Base-by-base conservation (phyloP, 2,113 vertebrate species). In the Merops nubicus region DNA sequence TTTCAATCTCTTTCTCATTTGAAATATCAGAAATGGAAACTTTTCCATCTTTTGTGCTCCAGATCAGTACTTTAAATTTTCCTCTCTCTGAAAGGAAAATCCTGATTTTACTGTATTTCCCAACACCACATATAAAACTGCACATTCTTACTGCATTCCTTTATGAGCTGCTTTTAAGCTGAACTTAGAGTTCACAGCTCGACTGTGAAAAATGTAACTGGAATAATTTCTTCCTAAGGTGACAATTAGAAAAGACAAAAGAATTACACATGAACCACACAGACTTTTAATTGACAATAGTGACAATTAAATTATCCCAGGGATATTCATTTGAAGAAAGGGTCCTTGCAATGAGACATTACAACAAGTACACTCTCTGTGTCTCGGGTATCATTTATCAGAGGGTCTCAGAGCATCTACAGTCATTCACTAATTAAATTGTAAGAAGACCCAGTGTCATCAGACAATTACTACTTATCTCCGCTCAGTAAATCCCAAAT, bases 401-500 rank as follows among this genome's bases (percentile, higher is more conserved):
- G 62, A 90, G 15, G 11, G 78, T 95, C 40, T 73, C 85, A 33
- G 36, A 34, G 57, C 40, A 73, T 33, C 77, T 56, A 40, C 40
- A 88, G 38, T 85, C 45, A 42, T 38, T 81, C 60, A 63, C 65
- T 93, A 82, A 94, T 87, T 89, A 91, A 89, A 91, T 20, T 91
- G 19, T 42, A 76, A 73, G 48, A 91, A 69, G 8, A 12, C 18
- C 36, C n/a, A 65, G 36, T 57, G 77, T 56, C 87, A 73, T 69
- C 81, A 85, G 81, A 87, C 84, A 94, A 95, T 94, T 87, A 95
- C 40, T 82, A 48, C 43, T 70, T 85, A 81, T 85, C 45, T 93
- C 31, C 50, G 68, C 40, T 57, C 34, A 51, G 63, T 48, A 89
- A 89, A 68, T 62, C 48, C 11, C n/a, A 77, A 80, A 82, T 72